Evolutionary conservation across 1,140 invertebrate species (phyloP), one percentile per base, ranked within the genome.

Genomic region (Platyscapa corneri): DNA sequence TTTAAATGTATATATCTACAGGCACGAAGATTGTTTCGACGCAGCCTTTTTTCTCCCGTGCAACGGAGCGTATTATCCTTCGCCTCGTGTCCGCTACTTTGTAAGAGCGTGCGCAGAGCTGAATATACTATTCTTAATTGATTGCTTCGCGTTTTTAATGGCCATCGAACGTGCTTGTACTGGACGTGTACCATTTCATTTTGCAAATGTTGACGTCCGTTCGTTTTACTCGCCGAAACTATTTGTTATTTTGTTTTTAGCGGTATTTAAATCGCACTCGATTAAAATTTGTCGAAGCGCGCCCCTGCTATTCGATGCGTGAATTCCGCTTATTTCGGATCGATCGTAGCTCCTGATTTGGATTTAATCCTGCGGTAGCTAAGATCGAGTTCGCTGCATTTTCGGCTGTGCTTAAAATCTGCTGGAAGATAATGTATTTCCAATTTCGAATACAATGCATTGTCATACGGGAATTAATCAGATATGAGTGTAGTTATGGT

Each of bases 51-150:
- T 34, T 27, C 42, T 32, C 30, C 53, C 5, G 8, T 39, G 10
- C 20, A 20, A 34, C 6, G 7, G 46, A 20, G 5, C 5, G 46
- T 23, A 79, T 64, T 79, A 79, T 65, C 70, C 77, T n/a, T 18
- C 3, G n/a, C 34, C 39, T 42, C 49, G 49, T 83, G 72, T 83
- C 70, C 27, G 72, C 81, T 83, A 75, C 81, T 83, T 75, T 82
- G 70, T 75, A 83, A 75, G 53, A 42, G 20, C 82, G 46, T 74
- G 32, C 30, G 67, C 32, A n/a, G 20, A 70, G 39, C 67, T 53
- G 67, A 53, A 34, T 78, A 34, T 34, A 34, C 32, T 60, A 20
- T 46, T n/a, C 82, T 75, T 76, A 76, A 76, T 83, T 83, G 72
- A 83, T 83, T 42, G 72, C 30, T 18, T n/a, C 65, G 49, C 49